phyloP scores from a whole-genome alignment of 2,888 invertebrate genomes.

The Conistra vaccinii region DNA sequence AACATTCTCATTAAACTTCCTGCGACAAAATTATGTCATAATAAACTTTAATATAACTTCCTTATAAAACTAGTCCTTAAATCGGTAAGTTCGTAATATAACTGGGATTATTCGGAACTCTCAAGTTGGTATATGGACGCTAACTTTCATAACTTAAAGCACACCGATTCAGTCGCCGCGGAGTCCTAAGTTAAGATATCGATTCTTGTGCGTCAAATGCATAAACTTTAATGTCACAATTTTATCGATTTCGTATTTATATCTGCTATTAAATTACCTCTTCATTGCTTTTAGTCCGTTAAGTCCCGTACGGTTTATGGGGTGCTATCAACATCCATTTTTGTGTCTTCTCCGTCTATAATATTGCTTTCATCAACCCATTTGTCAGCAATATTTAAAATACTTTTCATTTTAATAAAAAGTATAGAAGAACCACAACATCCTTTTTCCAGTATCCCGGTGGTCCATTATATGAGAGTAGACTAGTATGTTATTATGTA shows the following conservation, averaged over 20 bases:
- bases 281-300: constrained; percentile 25
- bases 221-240: constrained; percentile 20
- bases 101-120: constrained; percentile 30
- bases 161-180: not conserved
- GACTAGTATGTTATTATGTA: constrained; percentile 53
- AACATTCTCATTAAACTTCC: constrained; percentile 26
- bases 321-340: constrained; percentile 13
- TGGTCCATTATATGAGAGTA: constrained; percentile 47
- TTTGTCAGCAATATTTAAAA: constrained; percentile 4
- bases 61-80: constrained; percentile 8
- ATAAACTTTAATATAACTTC: constrained; percentile 28
- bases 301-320: constrained; percentile 33
- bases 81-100: constrained; percentile 15
- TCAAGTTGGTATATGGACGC: constrained; percentile 11
- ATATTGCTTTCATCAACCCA: not conserved
- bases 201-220: not conserved
- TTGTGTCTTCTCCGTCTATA: not conserved
- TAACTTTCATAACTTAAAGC: constrained; percentile 32
- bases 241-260: constrained; percentile 28
- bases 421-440: constrained; percentile 7
- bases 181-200: constrained; percentile 27
- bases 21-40: constrained; percentile 27
- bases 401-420: constrained; percentile 9
- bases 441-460: constrained; percentile 32
- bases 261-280: constrained; percentile 26